Evolutionary conservation across 1,140 invertebrate genomes (phyloP), one percentile per base, ranked within the genome.

Genomic region (Bombus confusus): DNA sequence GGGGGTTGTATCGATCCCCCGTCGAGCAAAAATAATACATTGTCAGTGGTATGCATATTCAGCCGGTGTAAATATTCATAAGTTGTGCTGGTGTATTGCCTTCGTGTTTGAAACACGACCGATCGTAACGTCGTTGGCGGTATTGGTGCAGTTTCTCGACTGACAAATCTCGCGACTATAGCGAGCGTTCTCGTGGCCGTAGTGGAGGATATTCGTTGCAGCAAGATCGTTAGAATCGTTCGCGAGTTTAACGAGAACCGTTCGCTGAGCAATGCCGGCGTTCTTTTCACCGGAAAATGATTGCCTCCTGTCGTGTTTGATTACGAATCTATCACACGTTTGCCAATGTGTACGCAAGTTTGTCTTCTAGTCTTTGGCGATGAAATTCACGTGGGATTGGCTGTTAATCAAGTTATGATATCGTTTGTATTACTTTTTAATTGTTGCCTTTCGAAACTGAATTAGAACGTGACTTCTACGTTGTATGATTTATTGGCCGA

Each of bases 11-110:
- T 94, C 90, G 93, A 95, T 95, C 91, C 91, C 89, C 88, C 87
- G 90, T 91, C 88, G 86, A 79, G 90, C 87, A 94, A 94, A 94
- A 94, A 94, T 94, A 94, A 94, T 94, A 93, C 92, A 94, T 94
- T 92, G 92, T 94, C 92, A 90, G 89, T 86, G 84, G 78, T 92
- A 94, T 94, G 93, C 93, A 95, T 94, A 95, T 94, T 94, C 94
- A 94, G 73, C 73, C 75, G 83, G 69, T 81, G 92, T 95, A 94
- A 94, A 94, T 94, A 95, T 95, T 95, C 94, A 95, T 94, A 93
- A 93, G 93, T 92, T 86, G 64, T 41, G 78, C 81, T 82, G 73
- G 87, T 91, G 91, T 88, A 92, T 92, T 91, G 90, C 88, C 91
- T 89, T 91, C 89, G 87, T 91, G 91, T 91, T 89, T 80, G 74